Evolutionary conservation across 2,888 invertebrate species (phyloP).

Genomic region (Syrista parreyssii): DNA sequence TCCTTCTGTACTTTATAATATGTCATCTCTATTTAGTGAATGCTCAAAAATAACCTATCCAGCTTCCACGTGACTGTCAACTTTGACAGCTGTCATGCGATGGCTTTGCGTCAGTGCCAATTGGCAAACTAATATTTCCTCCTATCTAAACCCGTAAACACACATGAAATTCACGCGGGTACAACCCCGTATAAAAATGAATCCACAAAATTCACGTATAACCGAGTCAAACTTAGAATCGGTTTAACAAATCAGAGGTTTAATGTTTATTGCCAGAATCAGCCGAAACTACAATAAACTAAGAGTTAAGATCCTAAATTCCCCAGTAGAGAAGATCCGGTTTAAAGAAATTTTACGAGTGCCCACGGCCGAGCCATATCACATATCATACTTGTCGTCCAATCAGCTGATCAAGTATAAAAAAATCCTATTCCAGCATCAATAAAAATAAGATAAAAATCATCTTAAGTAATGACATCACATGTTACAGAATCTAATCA

Average conservation of each 20-base stretch:
- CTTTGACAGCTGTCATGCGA: background rate
- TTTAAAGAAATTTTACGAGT: background rate
- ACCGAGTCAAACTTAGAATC: background rate
- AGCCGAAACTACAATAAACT: background rate
- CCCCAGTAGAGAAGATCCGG: no score
- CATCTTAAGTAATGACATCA: background rate
- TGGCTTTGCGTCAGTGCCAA: background rate
- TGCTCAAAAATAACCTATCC: background rate
- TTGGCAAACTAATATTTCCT: background rate
- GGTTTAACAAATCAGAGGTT: background rate
- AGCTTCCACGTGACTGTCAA: background rate
- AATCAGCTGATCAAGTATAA: background rate
- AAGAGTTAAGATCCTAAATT: background rate
- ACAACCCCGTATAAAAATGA: background rate
- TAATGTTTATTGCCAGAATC: background rate
- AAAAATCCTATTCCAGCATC: background rate
- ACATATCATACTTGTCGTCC: no score
- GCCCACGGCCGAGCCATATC: no score
- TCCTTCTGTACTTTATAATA: background rate
- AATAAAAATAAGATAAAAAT: background rate
- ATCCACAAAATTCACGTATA: background rate
- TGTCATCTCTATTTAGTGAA: background rate
- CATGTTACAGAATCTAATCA: constrained; percentile 19
- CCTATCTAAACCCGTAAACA: background rate
- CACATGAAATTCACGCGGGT: background rate